These are phyloP conservation scores for Stomatorhinus walkeri DNA, from an alignment of 2,797 vertebrate species.

Conservation along the genomic window DNA sequence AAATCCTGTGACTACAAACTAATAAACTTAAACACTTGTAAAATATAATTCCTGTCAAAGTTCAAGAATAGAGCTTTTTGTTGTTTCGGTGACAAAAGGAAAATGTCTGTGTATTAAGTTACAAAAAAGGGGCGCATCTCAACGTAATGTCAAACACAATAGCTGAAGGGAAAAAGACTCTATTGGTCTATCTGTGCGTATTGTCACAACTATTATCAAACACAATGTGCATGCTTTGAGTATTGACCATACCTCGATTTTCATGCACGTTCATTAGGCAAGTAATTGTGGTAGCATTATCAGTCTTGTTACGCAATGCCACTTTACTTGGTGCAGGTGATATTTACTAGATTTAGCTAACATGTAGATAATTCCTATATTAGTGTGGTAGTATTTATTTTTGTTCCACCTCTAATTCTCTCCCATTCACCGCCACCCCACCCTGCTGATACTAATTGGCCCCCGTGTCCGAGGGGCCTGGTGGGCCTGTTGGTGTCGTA, in stretches of 20 bases:
- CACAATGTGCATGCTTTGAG: background rate
- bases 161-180: background rate
- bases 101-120: background rate
- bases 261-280: background rate
- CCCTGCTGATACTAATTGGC: slow-evolving; percentile 61
- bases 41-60: background rate
- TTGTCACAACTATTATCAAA: background rate
- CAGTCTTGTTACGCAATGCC: background rate
- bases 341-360: slow-evolving; percentile 12
- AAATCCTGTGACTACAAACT: background rate
- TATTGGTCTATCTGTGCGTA: background rate
- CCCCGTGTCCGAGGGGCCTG: slow-evolving; percentile 55
- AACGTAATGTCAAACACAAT: slow-evolving; percentile 11
- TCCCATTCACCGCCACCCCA: slow-evolving; percentile 28
- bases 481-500: slow-evolving; percentile 68
- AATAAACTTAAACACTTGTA: slow-evolving; percentile 6
- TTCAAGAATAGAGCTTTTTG: background rate
- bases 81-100: background rate
- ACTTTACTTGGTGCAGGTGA: background rate
- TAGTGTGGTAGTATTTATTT: slow-evolving; percentile 23
- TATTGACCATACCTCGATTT: background rate
- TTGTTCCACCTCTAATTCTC: slow-evolving; percentile 37
- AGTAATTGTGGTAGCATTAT: background rate
- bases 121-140: background rate
- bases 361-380: slow-evolving; percentile 20